Percentiles rank a stretch among this genome's conserved stretches.
Conservation (phyloP, 2,888 invertebrate genomes). For the Sarcophaga rosellei region DNA sequence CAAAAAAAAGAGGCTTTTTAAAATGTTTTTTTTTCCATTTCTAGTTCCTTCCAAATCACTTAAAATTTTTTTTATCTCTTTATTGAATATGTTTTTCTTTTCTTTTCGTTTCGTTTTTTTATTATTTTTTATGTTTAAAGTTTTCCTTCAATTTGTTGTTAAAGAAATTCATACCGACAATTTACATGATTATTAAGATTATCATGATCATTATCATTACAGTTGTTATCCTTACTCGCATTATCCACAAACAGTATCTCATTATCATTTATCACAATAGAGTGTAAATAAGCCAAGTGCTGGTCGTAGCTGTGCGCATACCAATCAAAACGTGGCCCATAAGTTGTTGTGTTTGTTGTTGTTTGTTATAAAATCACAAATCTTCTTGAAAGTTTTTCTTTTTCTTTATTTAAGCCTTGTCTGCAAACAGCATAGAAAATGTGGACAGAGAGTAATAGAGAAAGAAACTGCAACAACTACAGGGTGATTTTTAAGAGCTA, state of each 20-base stretch:
- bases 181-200: slow-evolving; percentile 31
- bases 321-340: neutral
- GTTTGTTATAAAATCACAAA: slow-evolving; percentile 1
- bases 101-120: neutral
- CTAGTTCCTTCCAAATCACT: neutral
- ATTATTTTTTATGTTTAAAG: neutral
- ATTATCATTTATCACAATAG: slow-evolving; percentile 34
- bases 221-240: slow-evolving; percentile 7
- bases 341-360: slow-evolving; percentile 7
- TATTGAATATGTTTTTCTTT: neutral
- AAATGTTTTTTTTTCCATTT: neutral
- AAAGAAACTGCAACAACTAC: neutral
- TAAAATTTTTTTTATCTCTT: neutral
- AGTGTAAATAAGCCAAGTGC: slow-evolving; percentile 31
- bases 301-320: neutral
- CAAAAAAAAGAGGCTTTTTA: neutral
- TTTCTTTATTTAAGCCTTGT: slow-evolving; percentile 13
- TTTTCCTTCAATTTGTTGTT: neutral
- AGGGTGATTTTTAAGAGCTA: too few species aligned
- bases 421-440: neutral
- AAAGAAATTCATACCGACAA: slow-evolving; percentile 16
- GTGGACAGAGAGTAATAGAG: neutral
- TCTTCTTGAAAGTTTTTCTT: slow-evolving; percentile 22
- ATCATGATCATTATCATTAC: slow-evolving; percentile 17
- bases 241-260: neutral